Percentiles rank a stretch among this genome's conserved stretches.
These are phyloP conservation scores for Drosophila subsilvestris DNA, from an alignment of 2,888 invertebrate species.

Conservation along the genomic window DNA sequence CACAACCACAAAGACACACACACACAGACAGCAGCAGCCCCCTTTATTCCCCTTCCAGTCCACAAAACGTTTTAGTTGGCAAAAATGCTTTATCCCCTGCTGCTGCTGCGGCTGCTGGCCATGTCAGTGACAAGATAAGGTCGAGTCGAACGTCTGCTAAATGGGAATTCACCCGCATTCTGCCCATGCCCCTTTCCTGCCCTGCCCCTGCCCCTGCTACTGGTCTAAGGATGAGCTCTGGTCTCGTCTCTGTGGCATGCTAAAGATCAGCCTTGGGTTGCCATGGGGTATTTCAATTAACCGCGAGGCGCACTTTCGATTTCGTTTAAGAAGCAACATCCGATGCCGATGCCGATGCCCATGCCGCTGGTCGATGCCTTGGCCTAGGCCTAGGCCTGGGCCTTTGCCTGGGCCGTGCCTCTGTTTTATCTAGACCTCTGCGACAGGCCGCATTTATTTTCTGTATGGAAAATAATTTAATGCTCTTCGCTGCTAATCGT, in stretches of 20 bases:
- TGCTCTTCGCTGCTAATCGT: conserved; percentile 49
- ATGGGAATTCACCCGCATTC: conserved; percentile 51
- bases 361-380: conserved; percentile 9
- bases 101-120: conserved; percentile 19
- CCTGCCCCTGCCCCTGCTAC: conserved; percentile 13
- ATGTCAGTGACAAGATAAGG: conserved; percentile 48
- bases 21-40: conserved; percentile 1
- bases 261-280: conserved; percentile 50
- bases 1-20: conserved; percentile 32
- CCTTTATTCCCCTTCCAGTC: too few relatives aligned
- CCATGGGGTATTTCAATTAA: conserved; percentile 77
- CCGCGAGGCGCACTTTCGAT: conserved; percentile 74
- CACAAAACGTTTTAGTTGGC: conserved; percentile 47
- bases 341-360: neutral
- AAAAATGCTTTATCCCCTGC: conserved; percentile 44
- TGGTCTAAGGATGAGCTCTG: neutral
- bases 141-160: conserved; percentile 36
- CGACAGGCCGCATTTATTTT: conserved; percentile 56
- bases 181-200: conserved; percentile 1
- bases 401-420: conserved; percentile 11
- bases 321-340: conserved; percentile 50
- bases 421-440: conserved; percentile 23
- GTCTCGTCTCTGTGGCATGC: conserved; percentile 18
- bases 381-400: conserved; percentile 12
- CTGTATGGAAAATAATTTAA: conserved; percentile 72